Conservation (phyloP, 2,888 invertebrate species). For the Pardosa pseudoannulata region DNA sequence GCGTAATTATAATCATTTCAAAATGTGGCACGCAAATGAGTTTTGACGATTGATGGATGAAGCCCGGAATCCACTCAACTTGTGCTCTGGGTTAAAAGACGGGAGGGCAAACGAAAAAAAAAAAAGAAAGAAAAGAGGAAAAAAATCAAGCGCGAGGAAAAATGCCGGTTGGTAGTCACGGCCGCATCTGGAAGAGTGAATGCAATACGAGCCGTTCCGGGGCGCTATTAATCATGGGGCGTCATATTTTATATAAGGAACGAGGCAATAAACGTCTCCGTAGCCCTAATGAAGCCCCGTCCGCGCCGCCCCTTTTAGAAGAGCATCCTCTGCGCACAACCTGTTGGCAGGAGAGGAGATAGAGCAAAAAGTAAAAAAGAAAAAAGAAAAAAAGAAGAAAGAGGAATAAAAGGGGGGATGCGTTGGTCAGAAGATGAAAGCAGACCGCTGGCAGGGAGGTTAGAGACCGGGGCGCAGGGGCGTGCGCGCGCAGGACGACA, state of each 20-base stretch:
- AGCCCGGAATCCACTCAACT: background rate
- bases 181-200: slow-evolving; percentile 4
- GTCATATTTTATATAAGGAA: slow-evolving; percentile 52
- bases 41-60: slow-evolving; percentile 10
- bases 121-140: too few species aligned
- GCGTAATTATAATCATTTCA: slow-evolving; percentile 3
- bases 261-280: slow-evolving; percentile 59
- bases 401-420: slow-evolving; percentile 13
- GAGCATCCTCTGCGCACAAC: slow-evolving; percentile 33
- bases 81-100: background rate
- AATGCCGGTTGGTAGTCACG: too few species aligned
- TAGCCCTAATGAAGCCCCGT: slow-evolving; percentile 51
- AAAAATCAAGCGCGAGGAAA: too few species aligned
- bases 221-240: slow-evolving; percentile 46
- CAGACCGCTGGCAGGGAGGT: slow-evolving; percentile 22
- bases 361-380: slow-evolving; percentile 8
- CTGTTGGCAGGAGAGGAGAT: slow-evolving; percentile 47
- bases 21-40: slow-evolving; percentile 19
- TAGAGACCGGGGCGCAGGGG: slow-evolving; percentile 28
- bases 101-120: too few species aligned
- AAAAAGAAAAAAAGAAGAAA: slow-evolving; percentile 19
- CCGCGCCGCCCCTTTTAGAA: background rate
- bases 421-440: slow-evolving; percentile 67
- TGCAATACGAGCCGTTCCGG: slow-evolving; percentile 24
- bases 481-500: slow-evolving; percentile 40